Conservation (phyloP, 2,888 invertebrate genomes). For the Allacma fusca region DNA sequence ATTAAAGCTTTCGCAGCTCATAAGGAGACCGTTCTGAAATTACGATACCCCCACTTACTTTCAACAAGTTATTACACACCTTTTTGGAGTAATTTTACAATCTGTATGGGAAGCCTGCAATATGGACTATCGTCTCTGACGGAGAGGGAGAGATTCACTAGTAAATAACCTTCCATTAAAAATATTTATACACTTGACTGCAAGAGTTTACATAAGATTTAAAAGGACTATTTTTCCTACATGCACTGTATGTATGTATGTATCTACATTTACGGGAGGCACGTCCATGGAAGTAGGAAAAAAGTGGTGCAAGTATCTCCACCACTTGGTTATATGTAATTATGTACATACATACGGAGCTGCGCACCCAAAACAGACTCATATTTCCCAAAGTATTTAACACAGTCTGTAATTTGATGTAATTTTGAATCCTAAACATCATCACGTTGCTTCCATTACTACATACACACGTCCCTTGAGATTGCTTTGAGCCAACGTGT, state of each 20-base stretch:
- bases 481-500: not conserved
- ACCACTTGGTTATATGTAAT: too few relatives aligned
- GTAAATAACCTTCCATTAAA: not conserved
- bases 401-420: constrained; percentile 26
- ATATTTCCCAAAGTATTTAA: constrained; percentile 1
- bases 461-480: not conserved
- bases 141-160: not conserved
- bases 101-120: not conserved
- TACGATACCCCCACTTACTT: constrained; percentile 1
- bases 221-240: too few relatives aligned
- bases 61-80: constrained; percentile 12
- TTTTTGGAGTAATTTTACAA: constrained; percentile 1
- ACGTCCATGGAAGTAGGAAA: too few relatives aligned
- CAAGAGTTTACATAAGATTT: too few relatives aligned
- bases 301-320: too few relatives aligned
- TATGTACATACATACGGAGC: not conserved
- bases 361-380: not conserved
- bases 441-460: constrained; percentile 3
- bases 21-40: not conserved
- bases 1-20: not conserved
- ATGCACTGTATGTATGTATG: too few relatives aligned
- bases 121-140: too few relatives aligned
- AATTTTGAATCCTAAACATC: constrained; percentile 24
- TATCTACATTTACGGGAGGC: too few relatives aligned
- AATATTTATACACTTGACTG: not conserved